Conservation (phyloP, 2,797 vertebrate genomes). For the Sphaeramia orbicularis region DNA sequence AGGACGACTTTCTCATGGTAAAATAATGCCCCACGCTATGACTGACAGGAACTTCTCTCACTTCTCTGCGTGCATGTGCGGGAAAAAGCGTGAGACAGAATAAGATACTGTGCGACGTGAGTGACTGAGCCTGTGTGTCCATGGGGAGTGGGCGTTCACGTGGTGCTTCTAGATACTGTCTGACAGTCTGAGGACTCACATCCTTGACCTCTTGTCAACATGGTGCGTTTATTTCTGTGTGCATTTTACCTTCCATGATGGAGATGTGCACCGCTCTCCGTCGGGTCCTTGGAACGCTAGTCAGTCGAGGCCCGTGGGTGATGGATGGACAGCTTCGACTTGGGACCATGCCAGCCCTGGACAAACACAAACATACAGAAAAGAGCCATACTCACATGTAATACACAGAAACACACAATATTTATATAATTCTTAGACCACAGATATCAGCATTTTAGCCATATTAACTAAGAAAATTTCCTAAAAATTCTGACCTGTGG, state of each 20-base stretch:
- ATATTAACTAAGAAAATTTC: background rate
- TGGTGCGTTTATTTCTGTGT: slow-evolving; percentile 4
- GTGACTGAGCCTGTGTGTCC: slow-evolving; percentile 33
- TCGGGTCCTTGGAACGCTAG: slow-evolving; percentile 93
- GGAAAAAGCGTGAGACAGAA: slow-evolving; percentile 5
- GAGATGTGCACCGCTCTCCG: slow-evolving; percentile 97
- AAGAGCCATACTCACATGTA: background rate
- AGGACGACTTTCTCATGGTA: slow-evolving; percentile 50
- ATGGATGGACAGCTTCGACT: slow-evolving; percentile 97
- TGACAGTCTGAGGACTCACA: background rate
- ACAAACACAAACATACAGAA: slow-evolving; percentile 36
- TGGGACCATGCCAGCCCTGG: slow-evolving; percentile 94
- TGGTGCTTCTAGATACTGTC: background rate
- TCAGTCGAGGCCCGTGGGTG: slow-evolving; percentile 93
- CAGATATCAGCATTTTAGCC: too few relatives aligned
- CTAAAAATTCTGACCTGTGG: slow-evolving; percentile 87
- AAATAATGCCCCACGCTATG: slow-evolving; percentile 38
- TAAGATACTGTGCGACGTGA: background rate
- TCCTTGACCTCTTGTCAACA: slow-evolving; percentile 1
- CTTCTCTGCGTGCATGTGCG: slow-evolving; percentile 8
- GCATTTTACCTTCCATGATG: slow-evolving; percentile 94
- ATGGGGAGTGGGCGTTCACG: background rate
- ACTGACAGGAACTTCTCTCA: slow-evolving; percentile 2
- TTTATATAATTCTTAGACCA: too few relatives aligned
- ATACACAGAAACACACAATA: background rate